These are phyloP conservation scores for human DNA, from an alignment of 2,113 vertebrate species.

Conservation along the genomic window GRCh38 chr13:93692001-93692500, in stretches of 20 bases:
- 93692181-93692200: not conserved
- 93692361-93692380: not conserved
- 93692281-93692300: not conserved
- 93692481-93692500: not conserved
- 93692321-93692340: not conserved
- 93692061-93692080: not conserved
- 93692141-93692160: not conserved
- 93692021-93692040: not conserved
- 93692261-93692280: not conserved
- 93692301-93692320: not conserved
- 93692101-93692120: not conserved
- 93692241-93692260: not conserved
- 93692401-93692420: not conserved
- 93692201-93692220: not conserved
- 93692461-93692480: not conserved
- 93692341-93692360: not conserved
- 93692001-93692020: not conserved
- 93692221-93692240: not conserved
- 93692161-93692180: accelerated
- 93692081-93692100: not conserved
- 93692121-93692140: not conserved
- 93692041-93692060: not conserved
- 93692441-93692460: not conserved
- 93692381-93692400: not conserved
- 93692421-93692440: not conserved